A percentile compares a stretch with the other conserved stretches of the same genome.
These are phyloP conservation scores for Brachirus orientalis DNA, from an alignment of 2,113 vertebrate genomes.

Conservation along the genomic window DNA sequence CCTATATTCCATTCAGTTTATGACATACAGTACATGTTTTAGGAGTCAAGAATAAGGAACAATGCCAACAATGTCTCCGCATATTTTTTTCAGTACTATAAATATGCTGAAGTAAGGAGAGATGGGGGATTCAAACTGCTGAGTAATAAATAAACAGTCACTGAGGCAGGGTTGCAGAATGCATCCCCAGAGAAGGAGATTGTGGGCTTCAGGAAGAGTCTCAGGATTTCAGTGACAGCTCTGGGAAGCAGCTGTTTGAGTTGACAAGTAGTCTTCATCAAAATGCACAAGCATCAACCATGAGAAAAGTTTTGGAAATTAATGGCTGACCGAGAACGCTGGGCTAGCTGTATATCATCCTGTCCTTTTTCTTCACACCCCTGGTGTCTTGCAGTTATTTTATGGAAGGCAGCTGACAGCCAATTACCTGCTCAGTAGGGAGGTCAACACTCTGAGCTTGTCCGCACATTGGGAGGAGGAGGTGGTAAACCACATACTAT, in stretches of 20 bases:
- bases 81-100: neutral
- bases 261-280: slow-evolving; percentile 62
- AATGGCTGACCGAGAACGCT: slow-evolving; percentile 45
- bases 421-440: slow-evolving; percentile 70
- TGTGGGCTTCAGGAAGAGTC: slow-evolving; percentile 17
- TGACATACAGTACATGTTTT: too few relatives aligned
- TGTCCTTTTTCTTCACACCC: slow-evolving; percentile 53
- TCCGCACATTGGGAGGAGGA: slow-evolving; percentile 23
- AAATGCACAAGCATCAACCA: slow-evolving; percentile 42
- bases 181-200: slow-evolving; percentile 3
- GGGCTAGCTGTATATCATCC: slow-evolving; percentile 57
- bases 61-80: neutral
- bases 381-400: slow-evolving; percentile 57
- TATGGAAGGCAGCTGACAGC: slow-evolving; percentile 66
- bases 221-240: slow-evolving; percentile 42
- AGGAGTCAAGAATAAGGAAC: too few relatives aligned
- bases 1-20: too few relatives aligned
- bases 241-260: slow-evolving; percentile 40
- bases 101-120: slow-evolving; percentile 3
- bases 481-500: slow-evolving; percentile 28
- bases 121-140: slow-evolving; percentile 12
- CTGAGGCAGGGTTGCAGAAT: slow-evolving; percentile 6
- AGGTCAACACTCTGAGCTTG: slow-evolving; percentile 62
- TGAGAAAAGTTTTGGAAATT: slow-evolving; percentile 58
- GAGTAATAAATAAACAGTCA: slow-evolving; percentile 45